Evolutionary conservation across 1,140 invertebrate species (phyloP).

Genomic region (Pogonognathellus flavescens): DNA sequence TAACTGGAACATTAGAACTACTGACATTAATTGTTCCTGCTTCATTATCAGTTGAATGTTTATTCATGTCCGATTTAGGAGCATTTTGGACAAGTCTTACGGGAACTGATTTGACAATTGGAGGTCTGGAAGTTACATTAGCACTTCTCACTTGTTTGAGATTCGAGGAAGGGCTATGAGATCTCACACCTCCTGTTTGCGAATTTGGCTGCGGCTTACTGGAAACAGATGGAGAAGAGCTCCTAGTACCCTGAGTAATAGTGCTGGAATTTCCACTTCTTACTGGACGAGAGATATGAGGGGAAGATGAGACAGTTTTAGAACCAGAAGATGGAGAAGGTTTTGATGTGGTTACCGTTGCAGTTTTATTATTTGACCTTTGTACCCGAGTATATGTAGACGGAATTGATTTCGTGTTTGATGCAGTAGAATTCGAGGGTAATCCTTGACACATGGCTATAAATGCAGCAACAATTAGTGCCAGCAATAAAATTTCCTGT

Average conservation of each 20-base stretch:
- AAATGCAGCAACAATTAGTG: not conserved
- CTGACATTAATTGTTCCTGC: not conserved
- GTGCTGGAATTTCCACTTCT: too few relatives aligned
- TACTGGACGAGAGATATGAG: too few relatives aligned
- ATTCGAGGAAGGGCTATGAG: too few relatives aligned
- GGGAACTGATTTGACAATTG: not conserved
- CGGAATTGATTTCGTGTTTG: not conserved
- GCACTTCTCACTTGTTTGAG: not conserved
- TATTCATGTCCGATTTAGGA: not conserved
- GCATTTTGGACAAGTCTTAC: not conserved
- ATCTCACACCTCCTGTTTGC: too few relatives aligned
- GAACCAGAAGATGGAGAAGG: not conserved
- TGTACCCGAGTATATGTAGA: not conserved
- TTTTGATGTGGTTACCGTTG: not conserved
- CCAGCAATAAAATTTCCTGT: not conserved
- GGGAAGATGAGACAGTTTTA: too few relatives aligned
- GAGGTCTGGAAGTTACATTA: not conserved
- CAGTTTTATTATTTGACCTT: slow-evolving; percentile 15
- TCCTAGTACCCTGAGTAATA: too few relatives aligned
- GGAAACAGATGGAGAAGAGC: not conserved
- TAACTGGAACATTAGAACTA: not conserved
- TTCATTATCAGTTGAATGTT: not conserved
- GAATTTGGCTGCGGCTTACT: not conserved
- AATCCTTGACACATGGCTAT: not conserved
- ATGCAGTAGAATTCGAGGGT: not conserved